Evolutionary conservation across 1,140 invertebrate genomes (phyloP), one percentile per base, ranked within the genome.

Genomic region (Bactericera cockerelli): DNA sequence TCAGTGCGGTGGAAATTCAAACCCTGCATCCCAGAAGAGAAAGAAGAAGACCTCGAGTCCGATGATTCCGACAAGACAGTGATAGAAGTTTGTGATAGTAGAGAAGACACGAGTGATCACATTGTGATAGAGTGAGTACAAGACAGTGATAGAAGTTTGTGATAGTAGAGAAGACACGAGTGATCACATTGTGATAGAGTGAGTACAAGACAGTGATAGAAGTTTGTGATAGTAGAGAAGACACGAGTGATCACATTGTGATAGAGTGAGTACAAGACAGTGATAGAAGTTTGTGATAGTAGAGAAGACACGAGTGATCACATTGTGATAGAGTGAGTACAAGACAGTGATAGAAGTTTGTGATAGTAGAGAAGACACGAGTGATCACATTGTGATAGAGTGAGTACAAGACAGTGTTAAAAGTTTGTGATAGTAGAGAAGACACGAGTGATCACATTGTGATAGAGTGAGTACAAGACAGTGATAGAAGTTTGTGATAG

Each of bases 21-120:
- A 49, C 42, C 42, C 6, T 31, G 28, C 13, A 31, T 31, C 4
- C 28, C 28, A 6, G 28, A 31, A 13, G 56, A 59, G 19, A 55
- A 59, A 55, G 55, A 38, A 21, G 61, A 60, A 22, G 13, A 66
- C 60, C 71, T 66, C 57, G 81, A 83, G 65, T 85, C 82, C 2
- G 82, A 86, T 69, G 83, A 85, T 69, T 86, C 83, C 8, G 81
- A 84, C 70, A 76, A 77, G 69, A 86, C 83, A 42, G 82, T 86
- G 19, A 83, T 81, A 66, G 84, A 68, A 76, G 81, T 64, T 66
- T 72, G 25, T n/a, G 59, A 65, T 65, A 67, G 3, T 39, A 58
- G 31, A 49, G 31, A 58, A 38, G 56, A 58, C 13, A 11, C 28
- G 8, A 39, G 24, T 36, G 56, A 31, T n/a, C n/a, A 49, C 19